Percentiles rank a stretch among this genome's conserved stretches.
Evolutionary conservation across 2,797 vertebrate genomes (phyloP).

Genomic region (Spondyliosoma cantharus): DNA sequence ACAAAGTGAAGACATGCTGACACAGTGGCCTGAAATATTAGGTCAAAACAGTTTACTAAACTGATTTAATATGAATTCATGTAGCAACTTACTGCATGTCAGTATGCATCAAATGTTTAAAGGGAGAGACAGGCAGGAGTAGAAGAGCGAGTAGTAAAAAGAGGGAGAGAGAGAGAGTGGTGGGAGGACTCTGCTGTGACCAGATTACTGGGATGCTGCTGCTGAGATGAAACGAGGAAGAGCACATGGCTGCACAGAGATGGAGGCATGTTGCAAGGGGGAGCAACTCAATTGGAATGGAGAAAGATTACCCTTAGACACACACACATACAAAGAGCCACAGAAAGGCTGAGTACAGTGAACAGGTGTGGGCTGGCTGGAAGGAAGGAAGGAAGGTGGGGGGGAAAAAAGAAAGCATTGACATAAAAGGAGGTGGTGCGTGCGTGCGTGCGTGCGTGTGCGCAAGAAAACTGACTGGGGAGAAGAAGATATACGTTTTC

Average conservation of each 20-base stretch:
- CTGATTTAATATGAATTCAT: not conserved
- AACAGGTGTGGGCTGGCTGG: slow-evolving; percentile 1
- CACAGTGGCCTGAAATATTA: not conserved
- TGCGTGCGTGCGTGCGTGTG: too few species aligned
- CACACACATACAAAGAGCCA: not conserved
- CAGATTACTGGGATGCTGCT: slow-evolving; percentile 27
- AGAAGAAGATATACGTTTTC: not conserved
- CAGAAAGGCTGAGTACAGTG: slow-evolving; percentile 2
- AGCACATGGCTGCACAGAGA: slow-evolving; percentile 22
- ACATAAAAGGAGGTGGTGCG: too few species aligned
- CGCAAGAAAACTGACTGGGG: too few species aligned
- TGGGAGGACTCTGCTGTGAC: slow-evolving; percentile 25
- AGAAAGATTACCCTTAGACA: slow-evolving; percentile 18
- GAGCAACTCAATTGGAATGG: slow-evolving; percentile 6
- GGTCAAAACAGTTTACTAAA: not conserved
- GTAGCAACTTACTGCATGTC: not conserved
- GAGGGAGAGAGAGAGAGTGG: slow-evolving; percentile 12
- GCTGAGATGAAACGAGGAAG: slow-evolving; percentile 31
- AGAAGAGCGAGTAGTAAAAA: not conserved
- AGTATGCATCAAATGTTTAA: not conserved
- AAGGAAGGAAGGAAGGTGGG: not conserved
- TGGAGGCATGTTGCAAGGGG: slow-evolving; percentile 26
- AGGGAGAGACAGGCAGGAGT: not conserved
- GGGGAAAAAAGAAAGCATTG: slow-evolving; percentile 10
- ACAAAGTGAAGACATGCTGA: not conserved